Conservation (phyloP, 2,888 invertebrate species). For the Prenolepis imparis region DNA sequence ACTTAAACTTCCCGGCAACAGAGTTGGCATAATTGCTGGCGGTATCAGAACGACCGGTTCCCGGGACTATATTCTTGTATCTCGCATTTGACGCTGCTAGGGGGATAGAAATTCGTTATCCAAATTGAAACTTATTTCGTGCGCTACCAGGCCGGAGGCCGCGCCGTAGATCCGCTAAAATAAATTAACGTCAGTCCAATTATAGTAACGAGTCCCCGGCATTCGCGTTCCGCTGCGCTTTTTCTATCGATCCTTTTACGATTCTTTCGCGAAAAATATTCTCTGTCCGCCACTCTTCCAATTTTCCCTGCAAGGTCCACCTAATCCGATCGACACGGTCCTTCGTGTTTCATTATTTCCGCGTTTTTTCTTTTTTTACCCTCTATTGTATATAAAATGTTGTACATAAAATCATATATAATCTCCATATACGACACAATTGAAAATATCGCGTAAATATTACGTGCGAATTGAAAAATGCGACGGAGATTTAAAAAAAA, state of each 20-base stretch:
- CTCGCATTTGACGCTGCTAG: conserved; percentile 22
- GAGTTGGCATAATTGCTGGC: conserved; percentile 24
- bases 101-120: conserved; percentile 39
- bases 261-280: conserved; percentile 26
- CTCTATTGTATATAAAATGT: not conserved
- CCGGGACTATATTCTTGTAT: conserved; percentile 23
- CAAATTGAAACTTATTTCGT: conserved; percentile 52
- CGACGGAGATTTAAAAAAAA: not conserved
- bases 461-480: not conserved
- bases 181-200: conserved; percentile 59
- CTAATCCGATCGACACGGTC: not conserved
- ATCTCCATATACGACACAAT: not conserved
- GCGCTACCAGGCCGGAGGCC: not conserved
- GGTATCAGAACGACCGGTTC: not conserved
- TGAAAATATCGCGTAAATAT: not conserved
- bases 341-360: not conserved
- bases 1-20: conserved; percentile 6
- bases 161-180: conserved; percentile 38
- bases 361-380: not conserved
- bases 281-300: not conserved
- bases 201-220: conserved; percentile 53
- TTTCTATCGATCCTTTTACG: conserved; percentile 35
- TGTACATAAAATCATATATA: not conserved
- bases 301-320: conserved; percentile 3
- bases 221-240: conserved; percentile 10